Conservation (phyloP, 2,113 vertebrate genomes). For the Cranoglanis bouderius region DNA sequence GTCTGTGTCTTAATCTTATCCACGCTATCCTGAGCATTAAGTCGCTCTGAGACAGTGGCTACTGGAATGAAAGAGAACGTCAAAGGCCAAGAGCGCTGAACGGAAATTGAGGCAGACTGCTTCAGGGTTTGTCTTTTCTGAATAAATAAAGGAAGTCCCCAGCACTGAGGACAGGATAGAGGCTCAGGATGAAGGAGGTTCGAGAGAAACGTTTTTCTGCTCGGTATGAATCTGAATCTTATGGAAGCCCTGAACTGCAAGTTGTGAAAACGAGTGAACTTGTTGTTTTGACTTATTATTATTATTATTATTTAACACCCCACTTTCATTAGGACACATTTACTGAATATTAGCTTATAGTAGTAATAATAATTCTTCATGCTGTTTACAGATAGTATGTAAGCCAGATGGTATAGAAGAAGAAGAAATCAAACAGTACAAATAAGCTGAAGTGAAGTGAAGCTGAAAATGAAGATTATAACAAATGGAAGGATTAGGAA, state of each 20-base stretch:
- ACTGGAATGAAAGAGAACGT: background rate
- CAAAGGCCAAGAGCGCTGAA: slow-evolving; percentile 31
- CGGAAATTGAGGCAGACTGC: slow-evolving; percentile 43
- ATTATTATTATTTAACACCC: background rate
- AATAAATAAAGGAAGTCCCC: slow-evolving; percentile 45
- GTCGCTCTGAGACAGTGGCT: slow-evolving; percentile 37
- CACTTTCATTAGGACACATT: background rate
- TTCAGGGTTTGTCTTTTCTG: background rate
- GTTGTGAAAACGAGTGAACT: background rate
- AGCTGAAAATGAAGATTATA: too few species aligned
- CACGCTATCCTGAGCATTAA: background rate
- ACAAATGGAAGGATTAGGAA: too few species aligned
- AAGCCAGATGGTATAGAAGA: too few species aligned
- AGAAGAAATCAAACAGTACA: too few species aligned
- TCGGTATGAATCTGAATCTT: background rate
- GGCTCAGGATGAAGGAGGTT: background rate
- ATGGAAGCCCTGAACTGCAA: background rate
- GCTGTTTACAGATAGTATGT: too few species aligned
- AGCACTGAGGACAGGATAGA: background rate
- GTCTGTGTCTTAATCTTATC: slow-evolving; percentile 25
- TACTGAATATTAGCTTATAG: background rate
- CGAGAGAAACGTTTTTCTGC: background rate
- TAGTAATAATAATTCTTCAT: too few species aligned
- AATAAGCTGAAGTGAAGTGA: too few species aligned
- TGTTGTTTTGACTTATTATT: background rate